Evolutionary conservation across 2,888 invertebrate genomes (phyloP), one percentile per base, ranked within the genome.

Genomic region (Patella depressa): DNA sequence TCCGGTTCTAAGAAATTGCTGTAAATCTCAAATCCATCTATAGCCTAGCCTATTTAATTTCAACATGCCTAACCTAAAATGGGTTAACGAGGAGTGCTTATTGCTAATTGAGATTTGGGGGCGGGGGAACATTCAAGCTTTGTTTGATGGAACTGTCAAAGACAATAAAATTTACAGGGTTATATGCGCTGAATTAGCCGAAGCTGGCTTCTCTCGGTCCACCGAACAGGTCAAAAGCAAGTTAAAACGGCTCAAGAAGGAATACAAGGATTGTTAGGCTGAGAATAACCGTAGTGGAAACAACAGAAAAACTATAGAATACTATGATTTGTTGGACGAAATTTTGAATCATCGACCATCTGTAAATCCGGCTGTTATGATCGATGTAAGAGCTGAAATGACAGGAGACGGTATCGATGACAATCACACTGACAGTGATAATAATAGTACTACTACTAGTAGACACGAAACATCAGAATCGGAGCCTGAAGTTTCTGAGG

Each of bases 401-500:
- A 55, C 55, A 55, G 55, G 55, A 55, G 55, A 55, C 55, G 15
- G 55, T 55, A 15, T 9, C 11, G 11, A 9, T 55, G 11, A 12
- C 55, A 55, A 15, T 55, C 15, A 12, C 55, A 15, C 9, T 55
- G 55, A 55, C 55, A 55, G 11, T 55, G 55, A 55, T 15, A n/a
- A n/a, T n/a, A n/a, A n/a, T n/a, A n/a, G n/a, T n/a, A n/a, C n/a
- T n/a, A n/a, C n/a, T n/a, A n/a, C n/a, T n/a, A n/a, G n/a, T n/a
- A n/a, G n/a, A n/a, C n/a, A n/a, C n/a, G n/a, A n/a, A n/a, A n/a
- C n/a, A n/a, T 12, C 55, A 12, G 55, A 55, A 55, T 55, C 55
- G 55, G 55, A 55, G 55, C 55, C 55, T 55, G 55, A 55, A 55
- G 55, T 55, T 55, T 55, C 55, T 55, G 55, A 55, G 55, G 55